These are phyloP conservation scores for Cremastinae sp. DNA, from an alignment of 2,888 invertebrate genomes.

Conservation along the genomic window DNA sequence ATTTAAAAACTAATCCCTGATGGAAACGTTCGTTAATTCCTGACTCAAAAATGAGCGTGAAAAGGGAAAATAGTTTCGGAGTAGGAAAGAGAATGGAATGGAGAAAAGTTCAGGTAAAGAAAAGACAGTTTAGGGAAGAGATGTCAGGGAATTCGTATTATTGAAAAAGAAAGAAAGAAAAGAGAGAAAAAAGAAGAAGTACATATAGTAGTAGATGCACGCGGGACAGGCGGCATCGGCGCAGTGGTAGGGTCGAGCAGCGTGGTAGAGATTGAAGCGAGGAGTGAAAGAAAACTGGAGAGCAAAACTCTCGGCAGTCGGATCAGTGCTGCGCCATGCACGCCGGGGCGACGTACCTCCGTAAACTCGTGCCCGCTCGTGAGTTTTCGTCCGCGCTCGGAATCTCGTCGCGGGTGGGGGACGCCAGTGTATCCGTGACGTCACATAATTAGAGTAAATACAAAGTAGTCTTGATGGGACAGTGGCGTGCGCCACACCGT, in stretches of 20 bases:
- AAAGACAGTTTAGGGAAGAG: neutral
- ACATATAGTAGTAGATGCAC: constrained; percentile 15
- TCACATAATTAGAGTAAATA: constrained; percentile 87
- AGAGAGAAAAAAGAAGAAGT: neutral
- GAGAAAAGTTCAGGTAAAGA: no score
- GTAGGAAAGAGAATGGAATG: no score
- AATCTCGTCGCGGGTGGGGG: constrained; percentile 67
- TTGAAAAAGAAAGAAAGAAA: neutral
- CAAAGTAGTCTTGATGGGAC: constrained; percentile 85
- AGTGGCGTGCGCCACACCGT: constrained; percentile 83
- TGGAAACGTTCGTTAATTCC: no score
- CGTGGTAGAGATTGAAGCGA: constrained; percentile 27
- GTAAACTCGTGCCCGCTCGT: constrained; percentile 64
- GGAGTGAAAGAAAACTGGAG: constrained; percentile 51
- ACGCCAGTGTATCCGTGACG: constrained; percentile 82
- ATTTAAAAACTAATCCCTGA: no score
- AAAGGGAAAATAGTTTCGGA: no score
- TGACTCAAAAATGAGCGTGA: no score
- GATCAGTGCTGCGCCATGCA: constrained; percentile 66
- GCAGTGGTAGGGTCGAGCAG: neutral
- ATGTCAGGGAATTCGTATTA: neutral
- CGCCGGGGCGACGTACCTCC: constrained; percentile 61
- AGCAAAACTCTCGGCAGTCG: constrained; percentile 8
- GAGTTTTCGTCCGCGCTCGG: constrained; percentile 64
- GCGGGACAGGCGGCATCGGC: constrained; percentile 12